Evolutionary conservation across 2,113 vertebrate species (phyloP).

Genomic region (Prinia subflava): DNA sequence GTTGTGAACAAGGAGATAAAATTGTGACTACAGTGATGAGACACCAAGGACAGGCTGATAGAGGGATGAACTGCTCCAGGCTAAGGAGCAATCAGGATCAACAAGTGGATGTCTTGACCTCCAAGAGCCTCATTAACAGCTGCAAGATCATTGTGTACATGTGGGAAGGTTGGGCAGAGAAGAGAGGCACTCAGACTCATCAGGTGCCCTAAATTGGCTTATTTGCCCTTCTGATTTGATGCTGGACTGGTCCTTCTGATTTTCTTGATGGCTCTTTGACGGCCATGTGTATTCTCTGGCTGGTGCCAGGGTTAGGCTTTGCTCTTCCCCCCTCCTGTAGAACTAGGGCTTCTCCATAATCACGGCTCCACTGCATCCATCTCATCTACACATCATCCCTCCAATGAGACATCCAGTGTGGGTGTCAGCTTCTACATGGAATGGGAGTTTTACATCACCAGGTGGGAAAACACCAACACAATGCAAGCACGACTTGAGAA

Average conservation of each 20-base stretch:
- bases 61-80: not conserved
- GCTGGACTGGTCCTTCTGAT: not conserved
- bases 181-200: not conserved
- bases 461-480: not conserved
- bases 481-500: not conserved
- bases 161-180: not conserved
- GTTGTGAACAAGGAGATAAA: not conserved
- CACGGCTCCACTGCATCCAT: not conserved
- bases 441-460: not conserved
- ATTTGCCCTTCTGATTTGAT: not conserved
- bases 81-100: not conserved
- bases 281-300: not conserved
- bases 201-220: not conserved
- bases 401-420: not conserved
- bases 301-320: not conserved
- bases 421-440: not conserved
- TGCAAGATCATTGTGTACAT: not conserved
- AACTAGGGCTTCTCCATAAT: not conserved
- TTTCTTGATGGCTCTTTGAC: not conserved
- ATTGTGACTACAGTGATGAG: not conserved
- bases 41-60: not conserved
- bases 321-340: not conserved
- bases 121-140: not conserved
- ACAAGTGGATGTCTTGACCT: not conserved
- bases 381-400: not conserved